These are phyloP conservation scores for Drosophila antonietae DNA, from an alignment of 2,888 invertebrate species.

Conservation along the genomic window DNA sequence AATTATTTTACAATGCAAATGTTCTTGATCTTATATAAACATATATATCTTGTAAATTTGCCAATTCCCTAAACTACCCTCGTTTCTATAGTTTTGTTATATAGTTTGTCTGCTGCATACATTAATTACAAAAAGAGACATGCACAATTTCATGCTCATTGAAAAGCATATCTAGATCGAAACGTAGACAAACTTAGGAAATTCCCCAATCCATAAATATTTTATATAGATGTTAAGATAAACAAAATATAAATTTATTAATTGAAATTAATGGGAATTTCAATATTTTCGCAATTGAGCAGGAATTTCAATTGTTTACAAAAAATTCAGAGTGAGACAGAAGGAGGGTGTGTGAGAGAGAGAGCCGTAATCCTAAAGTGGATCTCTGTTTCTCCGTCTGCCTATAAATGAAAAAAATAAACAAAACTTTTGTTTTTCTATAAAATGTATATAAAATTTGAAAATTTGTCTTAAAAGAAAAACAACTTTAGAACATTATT, in stretches of 20 bases:
- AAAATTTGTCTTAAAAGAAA: background rate
- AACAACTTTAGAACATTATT: conserved; percentile 1
- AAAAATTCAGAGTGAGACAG: background rate
- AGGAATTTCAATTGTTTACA: background rate
- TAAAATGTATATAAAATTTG: background rate
- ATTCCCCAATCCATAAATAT: conserved; percentile 8
- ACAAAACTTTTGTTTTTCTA: conserved; percentile 1
- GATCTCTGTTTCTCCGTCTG: background rate
- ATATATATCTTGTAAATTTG: background rate
- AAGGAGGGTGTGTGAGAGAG: background rate
- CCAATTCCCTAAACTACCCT: background rate
- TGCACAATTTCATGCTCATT: conserved; percentile 51
- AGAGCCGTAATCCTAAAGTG: background rate
- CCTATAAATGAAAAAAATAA: background rate
- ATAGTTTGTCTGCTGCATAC: conserved; percentile 11
- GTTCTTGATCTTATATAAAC: background rate
- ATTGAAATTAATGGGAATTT: conserved; percentile 1
- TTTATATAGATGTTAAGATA: conserved; percentile 12
- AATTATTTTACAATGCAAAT: too few species aligned
- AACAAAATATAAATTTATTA: background rate
- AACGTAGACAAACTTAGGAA: conserved; percentile 13
- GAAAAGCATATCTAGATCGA: conserved; percentile 44
- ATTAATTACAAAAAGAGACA: conserved; percentile 27
- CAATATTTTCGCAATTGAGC: background rate
- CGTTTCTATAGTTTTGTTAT: background rate